Evolutionary conservation across 2,113 vertebrate species (phyloP).

Genomic region (Saccopteryx leptura): DNA sequence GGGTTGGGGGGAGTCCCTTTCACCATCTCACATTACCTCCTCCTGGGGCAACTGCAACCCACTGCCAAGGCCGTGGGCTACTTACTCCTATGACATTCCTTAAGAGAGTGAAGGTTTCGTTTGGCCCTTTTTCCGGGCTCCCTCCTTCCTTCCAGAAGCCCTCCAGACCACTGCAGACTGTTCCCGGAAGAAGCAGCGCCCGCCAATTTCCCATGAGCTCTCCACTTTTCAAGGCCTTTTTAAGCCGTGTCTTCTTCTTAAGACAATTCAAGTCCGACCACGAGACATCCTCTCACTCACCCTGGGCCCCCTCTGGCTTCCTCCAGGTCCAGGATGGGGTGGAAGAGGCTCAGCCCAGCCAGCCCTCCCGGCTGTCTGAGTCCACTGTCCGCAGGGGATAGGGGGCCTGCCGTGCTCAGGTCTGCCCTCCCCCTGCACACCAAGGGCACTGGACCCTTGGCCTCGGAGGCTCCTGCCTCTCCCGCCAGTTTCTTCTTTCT

Average conservation of each 20-base stretch:
- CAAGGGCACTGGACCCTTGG: neutral
- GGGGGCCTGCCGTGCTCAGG: neutral
- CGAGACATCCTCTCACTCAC: rapidly evolving
- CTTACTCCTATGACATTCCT: neutral
- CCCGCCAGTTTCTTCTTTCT: neutral
- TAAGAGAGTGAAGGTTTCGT: neutral
- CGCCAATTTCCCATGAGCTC: neutral
- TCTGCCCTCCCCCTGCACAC: neutral
- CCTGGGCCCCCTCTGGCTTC: neutral
- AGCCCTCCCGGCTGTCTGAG: rapidly evolving
- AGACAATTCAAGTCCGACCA: neutral
- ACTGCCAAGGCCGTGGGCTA: neutral
- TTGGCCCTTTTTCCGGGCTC: neutral
- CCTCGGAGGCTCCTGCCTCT: neutral
- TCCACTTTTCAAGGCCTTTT: neutral
- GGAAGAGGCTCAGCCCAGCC: neutral
- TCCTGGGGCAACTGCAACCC: no score
- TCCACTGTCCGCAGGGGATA: neutral
- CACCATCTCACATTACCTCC: neutral
- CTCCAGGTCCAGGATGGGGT: neutral
- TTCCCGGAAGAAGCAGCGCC: neutral
- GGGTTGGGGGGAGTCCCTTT: neutral
- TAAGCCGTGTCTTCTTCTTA: neutral
- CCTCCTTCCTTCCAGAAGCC: neutral
- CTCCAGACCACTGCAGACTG: neutral